Conservation (phyloP, 2,888 invertebrate species). For the Aphodius sticticus region DNA sequence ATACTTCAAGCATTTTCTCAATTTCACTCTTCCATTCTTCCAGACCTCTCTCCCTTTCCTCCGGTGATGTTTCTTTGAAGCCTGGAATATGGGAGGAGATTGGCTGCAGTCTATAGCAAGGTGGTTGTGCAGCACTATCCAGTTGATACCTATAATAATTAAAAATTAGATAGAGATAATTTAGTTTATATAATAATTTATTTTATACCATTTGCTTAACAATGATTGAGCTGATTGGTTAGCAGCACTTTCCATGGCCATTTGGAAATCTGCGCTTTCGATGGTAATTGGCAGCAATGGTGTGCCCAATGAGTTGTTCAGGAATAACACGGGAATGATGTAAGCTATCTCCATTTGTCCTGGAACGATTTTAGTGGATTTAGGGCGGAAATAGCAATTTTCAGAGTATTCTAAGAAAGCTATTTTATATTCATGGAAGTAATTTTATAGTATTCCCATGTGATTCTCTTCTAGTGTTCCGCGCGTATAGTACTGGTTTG, state of each 20-base stretch:
- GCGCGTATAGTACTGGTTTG: neutral
- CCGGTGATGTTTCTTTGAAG: conserved; percentile 60
- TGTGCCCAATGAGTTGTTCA: conserved; percentile 80
- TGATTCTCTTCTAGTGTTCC: neutral
- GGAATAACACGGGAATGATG: conserved; percentile 79
- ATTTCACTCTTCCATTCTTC: conserved; percentile 67
- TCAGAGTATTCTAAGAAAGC: conserved; percentile 27
- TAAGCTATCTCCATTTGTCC: conserved; percentile 79
- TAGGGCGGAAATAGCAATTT: neutral
- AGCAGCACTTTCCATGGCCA: conserved; percentile 73
- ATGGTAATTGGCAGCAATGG: conserved; percentile 80
- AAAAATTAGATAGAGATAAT: too few relatives aligned
- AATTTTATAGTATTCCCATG: neutral
- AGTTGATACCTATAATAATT: conserved; percentile 67
- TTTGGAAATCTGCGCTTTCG: conserved; percentile 81
- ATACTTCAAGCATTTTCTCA: conserved; percentile 70
- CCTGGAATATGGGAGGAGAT: conserved; percentile 65
- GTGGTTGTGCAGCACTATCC: conserved; percentile 77
- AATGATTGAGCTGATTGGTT: conserved; percentile 67
- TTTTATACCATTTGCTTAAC: conserved; percentile 70
- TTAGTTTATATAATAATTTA: neutral
- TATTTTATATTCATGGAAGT: conserved; percentile 16
- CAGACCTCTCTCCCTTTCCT: conserved; percentile 62
- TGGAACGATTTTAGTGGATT: conserved; percentile 51
- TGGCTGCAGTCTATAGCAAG: conserved; percentile 77